A percentile compares a stretch with the other conserved stretches of the same genome.
Conservation (phyloP, 2,113 vertebrate genomes). For the Xiphorhynchus elegans region DNA sequence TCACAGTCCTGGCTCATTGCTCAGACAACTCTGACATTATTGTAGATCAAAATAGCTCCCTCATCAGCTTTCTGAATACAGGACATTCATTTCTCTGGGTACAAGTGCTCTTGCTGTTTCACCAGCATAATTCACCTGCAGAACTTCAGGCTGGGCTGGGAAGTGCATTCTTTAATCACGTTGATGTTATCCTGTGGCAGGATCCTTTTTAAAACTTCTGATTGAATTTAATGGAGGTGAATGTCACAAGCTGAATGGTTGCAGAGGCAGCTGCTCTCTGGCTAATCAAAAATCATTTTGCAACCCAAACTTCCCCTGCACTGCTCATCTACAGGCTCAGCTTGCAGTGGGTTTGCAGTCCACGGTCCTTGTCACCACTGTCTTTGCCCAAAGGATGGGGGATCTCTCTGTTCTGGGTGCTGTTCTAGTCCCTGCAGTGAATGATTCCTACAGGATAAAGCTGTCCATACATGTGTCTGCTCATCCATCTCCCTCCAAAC, state of each 20-base stretch:
- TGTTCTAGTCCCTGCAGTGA: neutral
- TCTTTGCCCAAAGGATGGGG: neutral
- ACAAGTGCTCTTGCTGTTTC: constrained; percentile 4
- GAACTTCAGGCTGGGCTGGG: neutral
- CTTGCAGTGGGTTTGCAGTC: neutral
- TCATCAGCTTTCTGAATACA: neutral
- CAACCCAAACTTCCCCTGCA: neutral
- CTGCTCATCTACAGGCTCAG: neutral
- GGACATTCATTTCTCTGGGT: neutral
- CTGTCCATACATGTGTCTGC: neutral
- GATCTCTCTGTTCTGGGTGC: neutral
- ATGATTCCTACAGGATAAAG: neutral
- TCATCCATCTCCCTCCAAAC: neutral
- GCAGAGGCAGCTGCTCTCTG: neutral
- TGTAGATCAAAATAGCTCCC: neutral
- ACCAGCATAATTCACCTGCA: neutral
- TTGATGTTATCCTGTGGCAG: neutral
- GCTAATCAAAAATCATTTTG: neutral
- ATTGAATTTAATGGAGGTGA: constrained; percentile 1
- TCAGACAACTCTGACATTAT: neutral
- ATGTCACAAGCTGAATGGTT: neutral
- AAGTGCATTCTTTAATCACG: constrained; percentile 14
- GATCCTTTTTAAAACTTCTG: neutral
- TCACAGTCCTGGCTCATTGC: neutral
- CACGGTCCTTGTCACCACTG: accelerated